Percentiles rank a stretch among this genome's conserved stretches.
Evolutionary conservation across 2,888 invertebrate genomes (phyloP).

Genomic region (Cosmia trapezina): DNA sequence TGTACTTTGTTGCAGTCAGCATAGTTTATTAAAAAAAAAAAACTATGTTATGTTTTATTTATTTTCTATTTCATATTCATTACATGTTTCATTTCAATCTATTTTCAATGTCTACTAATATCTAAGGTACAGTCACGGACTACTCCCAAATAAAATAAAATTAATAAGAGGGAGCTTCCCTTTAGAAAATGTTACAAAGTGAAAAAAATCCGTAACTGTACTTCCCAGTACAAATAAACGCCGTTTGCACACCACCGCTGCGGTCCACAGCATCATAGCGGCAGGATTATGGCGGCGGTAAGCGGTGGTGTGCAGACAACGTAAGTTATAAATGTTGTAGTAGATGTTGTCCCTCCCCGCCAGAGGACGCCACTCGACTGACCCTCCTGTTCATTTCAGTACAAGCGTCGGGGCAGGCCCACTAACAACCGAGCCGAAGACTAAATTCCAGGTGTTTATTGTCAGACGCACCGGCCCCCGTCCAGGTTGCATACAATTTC

Average conservation of each 20-base stretch:
- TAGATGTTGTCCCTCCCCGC: conserved; percentile 66
- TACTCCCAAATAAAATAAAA: conserved; percentile 1
- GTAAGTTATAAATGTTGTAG: conserved; percentile 60
- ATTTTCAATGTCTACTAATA: conserved; percentile 60
- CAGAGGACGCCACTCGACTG: conserved; percentile 64
- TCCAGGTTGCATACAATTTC: conserved; percentile 85
- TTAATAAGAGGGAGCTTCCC: background rate
- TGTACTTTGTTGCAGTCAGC: background rate
- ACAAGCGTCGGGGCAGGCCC: conserved; percentile 89
- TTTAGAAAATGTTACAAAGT: background rate
- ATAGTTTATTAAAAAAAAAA: background rate
- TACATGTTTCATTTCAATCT: conserved; percentile 53
- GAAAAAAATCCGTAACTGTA: conserved; percentile 49
- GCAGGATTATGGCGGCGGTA: background rate
- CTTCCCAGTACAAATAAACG: conserved; percentile 23
- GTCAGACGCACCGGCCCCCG: conserved; percentile 79
- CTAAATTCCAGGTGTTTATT: conserved; percentile 79
- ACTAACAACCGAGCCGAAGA: conserved; percentile 84
- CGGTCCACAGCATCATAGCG: background rate
- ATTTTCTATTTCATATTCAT: conserved; percentile 25
- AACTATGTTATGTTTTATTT: background rate
- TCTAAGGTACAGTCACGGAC: conserved; percentile 43
- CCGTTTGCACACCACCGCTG: conserved; percentile 16
- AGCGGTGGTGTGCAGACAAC: background rate
- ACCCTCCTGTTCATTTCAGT: conserved; percentile 88